Percentiles rank a stretch among this genome's conserved stretches.
Conservation (phyloP, 2,888 invertebrate genomes). For the Athripsodes cinereus region DNA sequence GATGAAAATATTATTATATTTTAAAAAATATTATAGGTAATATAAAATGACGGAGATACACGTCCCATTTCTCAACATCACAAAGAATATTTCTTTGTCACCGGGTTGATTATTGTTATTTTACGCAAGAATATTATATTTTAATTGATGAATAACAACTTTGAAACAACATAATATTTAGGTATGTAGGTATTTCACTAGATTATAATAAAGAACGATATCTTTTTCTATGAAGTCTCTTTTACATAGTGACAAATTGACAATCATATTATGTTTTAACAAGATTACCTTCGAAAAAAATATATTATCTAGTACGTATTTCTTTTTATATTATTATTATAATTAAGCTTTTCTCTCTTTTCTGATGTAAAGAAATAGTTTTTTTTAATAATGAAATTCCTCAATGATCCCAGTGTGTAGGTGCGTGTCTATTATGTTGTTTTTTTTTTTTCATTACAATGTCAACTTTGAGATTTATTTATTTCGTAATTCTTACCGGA, state of each 20-base stretch:
- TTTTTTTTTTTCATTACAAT: too few relatives aligned
- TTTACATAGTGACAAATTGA: background rate
- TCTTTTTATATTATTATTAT: too few relatives aligned
- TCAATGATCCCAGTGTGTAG: too few relatives aligned
- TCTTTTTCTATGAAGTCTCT: too few relatives aligned
- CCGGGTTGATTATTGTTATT: constrained; percentile 6
- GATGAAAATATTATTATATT: too few relatives aligned
- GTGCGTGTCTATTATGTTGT: too few relatives aligned
- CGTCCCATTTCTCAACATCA: constrained; percentile 3
- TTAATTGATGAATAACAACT: background rate
- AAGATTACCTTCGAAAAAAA: background rate
- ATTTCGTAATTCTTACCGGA: too few relatives aligned
- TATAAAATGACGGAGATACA: background rate
- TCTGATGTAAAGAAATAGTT: background rate
- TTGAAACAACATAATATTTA: background rate
- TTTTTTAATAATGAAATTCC: background rate
- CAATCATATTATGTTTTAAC: background rate
- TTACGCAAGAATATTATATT: background rate
- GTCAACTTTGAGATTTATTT: too few relatives aligned
- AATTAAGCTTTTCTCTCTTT: background rate
- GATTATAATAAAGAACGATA: too few relatives aligned
- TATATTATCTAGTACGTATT: too few relatives aligned
- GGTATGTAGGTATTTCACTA: too few relatives aligned
- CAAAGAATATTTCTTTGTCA: constrained; percentile 6
- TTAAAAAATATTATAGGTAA: too few relatives aligned